Conservation (phyloP, 2,888 invertebrate species). For the Pristionchus entomophagus region DNA sequence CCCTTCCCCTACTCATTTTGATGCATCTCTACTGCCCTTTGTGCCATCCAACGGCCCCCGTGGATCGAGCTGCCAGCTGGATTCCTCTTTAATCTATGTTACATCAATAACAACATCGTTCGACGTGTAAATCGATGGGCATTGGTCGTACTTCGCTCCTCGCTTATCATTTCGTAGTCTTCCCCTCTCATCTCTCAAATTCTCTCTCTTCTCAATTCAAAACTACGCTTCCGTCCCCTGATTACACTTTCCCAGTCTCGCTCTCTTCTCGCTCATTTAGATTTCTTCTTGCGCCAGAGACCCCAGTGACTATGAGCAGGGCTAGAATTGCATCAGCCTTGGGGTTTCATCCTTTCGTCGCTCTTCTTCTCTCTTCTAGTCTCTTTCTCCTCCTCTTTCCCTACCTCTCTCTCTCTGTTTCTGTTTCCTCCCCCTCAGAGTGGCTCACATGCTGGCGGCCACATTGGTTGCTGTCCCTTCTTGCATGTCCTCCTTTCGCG, state of each 20-base stretch:
- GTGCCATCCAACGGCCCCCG: neutral
- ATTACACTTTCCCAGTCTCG: neutral
- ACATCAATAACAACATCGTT: neutral
- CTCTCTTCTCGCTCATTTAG: neutral
- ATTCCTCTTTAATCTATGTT: neutral
- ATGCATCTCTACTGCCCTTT: slow-evolving; percentile 29
- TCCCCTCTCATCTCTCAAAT: slow-evolving; percentile 6
- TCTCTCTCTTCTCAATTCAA: slow-evolving; percentile 4
- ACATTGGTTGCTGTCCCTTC: neutral
- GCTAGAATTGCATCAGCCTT: slow-evolving; percentile 25
- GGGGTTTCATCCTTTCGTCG: slow-evolving; percentile 2
- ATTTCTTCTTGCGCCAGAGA: neutral
- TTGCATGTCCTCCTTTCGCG: neutral
- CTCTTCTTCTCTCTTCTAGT: neutral
- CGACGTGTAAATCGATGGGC: neutral
- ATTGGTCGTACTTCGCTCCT: neutral
- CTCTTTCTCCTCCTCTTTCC: neutral
- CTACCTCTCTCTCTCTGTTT: slow-evolving; percentile 29
- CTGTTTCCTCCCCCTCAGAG: neutral
- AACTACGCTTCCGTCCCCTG: slow-evolving; percentile 6
- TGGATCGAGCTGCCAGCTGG: slow-evolving; percentile 1
- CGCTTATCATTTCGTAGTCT: slow-evolving; percentile 23
- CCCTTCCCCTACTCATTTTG: neutral
- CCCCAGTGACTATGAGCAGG: slow-evolving; percentile 1
- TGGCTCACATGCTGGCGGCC: neutral